These are phyloP conservation scores for Drosophila kohkoa DNA, from an alignment of 1,140 invertebrate genomes.

Conservation along the genomic window DNA sequence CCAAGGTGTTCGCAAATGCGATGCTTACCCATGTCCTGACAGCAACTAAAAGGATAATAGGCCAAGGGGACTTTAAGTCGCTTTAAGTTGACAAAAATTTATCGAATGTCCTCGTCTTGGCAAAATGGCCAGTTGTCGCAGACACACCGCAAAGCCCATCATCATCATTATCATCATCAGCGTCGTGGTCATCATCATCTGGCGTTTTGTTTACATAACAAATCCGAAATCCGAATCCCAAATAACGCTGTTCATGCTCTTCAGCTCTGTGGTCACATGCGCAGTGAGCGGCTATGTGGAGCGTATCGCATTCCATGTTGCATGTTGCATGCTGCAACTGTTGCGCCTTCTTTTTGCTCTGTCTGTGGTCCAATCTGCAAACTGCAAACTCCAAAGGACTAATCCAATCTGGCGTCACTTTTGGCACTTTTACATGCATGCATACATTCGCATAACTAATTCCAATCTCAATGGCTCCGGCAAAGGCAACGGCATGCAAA, in stretches of 20 bases:
- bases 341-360: slow-evolving; percentile 25
- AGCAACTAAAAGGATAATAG: slow-evolving; percentile 17
- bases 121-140: slow-evolving; percentile 11
- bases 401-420: slow-evolving; percentile 38
- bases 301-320: not conserved
- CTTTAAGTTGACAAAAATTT: slow-evolving; percentile 23
- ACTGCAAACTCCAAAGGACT: slow-evolving; percentile 21
- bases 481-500: slow-evolving; percentile 10
- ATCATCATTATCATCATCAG: slow-evolving; percentile 5
- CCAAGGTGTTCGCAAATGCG: slow-evolving; percentile 47
- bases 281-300: slow-evolving; percentile 8
- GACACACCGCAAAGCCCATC: slow-evolving; percentile 35
- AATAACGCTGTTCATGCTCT: not conserved
- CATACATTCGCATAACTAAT: slow-evolving; percentile 43
- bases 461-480: slow-evolving; percentile 4
- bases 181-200: slow-evolving; percentile 1
- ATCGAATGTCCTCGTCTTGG: slow-evolving; percentile 24
- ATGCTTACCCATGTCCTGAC: slow-evolving; percentile 19
- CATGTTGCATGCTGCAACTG: slow-evolving; percentile 53
- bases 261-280: slow-evolving; percentile 45
- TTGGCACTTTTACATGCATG: slow-evolving; percentile 4
- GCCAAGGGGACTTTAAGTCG: slow-evolving; percentile 23
- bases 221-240: slow-evolving; percentile 13
- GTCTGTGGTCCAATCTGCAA: not conserved
- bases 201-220: slow-evolving; percentile 49